Evolutionary conservation across 2,113 vertebrate genomes (phyloP).

Genomic region (Baryphthengus martii): DNA sequence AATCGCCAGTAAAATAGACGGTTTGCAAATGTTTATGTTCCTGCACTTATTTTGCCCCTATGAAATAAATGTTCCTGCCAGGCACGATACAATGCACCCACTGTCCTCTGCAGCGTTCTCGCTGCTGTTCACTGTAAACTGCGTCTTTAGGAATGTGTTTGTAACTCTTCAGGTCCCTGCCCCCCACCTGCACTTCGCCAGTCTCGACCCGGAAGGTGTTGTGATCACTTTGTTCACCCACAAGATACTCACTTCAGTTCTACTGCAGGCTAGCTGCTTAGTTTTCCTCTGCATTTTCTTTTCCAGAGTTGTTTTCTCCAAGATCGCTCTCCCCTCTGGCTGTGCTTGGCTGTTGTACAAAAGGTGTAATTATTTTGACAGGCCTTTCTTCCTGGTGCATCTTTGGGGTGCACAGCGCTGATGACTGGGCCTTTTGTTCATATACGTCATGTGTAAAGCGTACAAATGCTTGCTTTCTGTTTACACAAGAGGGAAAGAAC

Average conservation of each 20-base stretch:
- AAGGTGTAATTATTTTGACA: not conserved
- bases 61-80: not conserved
- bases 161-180: not conserved
- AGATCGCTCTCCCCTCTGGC: not conserved
- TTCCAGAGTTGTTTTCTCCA: not conserved
- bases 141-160: not conserved
- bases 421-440: not conserved
- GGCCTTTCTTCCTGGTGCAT: not conserved
- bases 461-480: not conserved
- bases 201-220: not conserved
- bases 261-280: not conserved
- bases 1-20: slow-evolving; percentile 6
- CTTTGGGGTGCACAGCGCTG: fast-evolving
- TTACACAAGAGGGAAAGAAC: not conserved
- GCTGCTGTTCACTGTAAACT: not conserved
- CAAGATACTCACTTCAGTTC: not conserved
- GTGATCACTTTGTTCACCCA: not conserved
- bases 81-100: not conserved
- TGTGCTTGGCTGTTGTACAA: not conserved
- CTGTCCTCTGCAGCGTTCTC: not conserved
- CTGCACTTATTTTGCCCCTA: not conserved
- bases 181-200: not conserved
- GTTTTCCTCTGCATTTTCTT: not conserved
- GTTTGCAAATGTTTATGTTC: slow-evolving; percentile 9
- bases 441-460: not conserved